Evolutionary conservation across 1,140 invertebrate species (phyloP), one percentile per base, ranked within the genome.

Genomic region (Lordiphosa mommai): DNA sequence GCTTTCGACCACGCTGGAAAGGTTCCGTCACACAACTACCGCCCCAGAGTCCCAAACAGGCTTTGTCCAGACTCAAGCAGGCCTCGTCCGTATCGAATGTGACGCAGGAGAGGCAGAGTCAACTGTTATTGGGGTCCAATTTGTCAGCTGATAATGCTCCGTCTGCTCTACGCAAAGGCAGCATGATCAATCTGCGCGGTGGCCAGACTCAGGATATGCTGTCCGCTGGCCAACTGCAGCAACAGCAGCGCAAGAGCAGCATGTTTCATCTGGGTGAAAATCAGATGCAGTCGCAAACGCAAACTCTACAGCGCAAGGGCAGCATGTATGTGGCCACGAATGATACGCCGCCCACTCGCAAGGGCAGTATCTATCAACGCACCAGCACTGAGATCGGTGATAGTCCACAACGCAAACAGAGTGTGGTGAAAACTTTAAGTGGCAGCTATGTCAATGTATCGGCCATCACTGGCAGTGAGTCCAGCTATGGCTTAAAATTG

Each of bases 401-500:
- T 4, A 77, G 72, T 37, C 77, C 72, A 0, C 77, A 82, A 32
- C 60, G 79, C 12, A 84, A 85, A n/a, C 77, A 84, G 59, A 85
- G 79, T 40, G 64, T 84, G 29, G 79, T 66, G 1, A 82, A 82
- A 50, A 86, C 64, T 5, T 57, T 84, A 0, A 73, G 72, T 38
- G 68, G 84, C 43, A 79, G 68, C 64, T 64, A 76, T 48, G 50
- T 66, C 55, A 71, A 84, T 38, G 70, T 53, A 2, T 61, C 70
- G 8, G 63, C 86, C 51, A 61, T 77, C 9, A 86, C 69, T 0
- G 80, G 76, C 16, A 76, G 77, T 13, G 77, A 88, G 40, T 86
- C 77, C 12, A 85, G 85, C 58, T 87, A 89, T n/a, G 89, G 90
- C 20, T 65, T 90, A 36, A 92, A 92, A 67, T 90, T 95, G 46